phyloP scores from a whole-genome alignment of 1,140 invertebrate genomes.

The Polypedilum pembai region DNA sequence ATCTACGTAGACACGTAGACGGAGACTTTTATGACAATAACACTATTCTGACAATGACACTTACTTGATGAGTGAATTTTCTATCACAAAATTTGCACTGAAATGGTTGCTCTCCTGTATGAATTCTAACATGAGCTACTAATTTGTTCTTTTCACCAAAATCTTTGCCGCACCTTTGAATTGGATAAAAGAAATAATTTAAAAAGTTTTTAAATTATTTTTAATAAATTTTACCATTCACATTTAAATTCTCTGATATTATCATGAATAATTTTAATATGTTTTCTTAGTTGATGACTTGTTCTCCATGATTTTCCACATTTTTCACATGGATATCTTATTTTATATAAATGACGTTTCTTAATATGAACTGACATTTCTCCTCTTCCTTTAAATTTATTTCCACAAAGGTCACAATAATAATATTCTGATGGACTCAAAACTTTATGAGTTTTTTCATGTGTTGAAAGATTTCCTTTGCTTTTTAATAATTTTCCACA shows the following conservation, averaged over 20 bases:
- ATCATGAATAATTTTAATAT: conserved; percentile 3
- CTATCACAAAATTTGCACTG: background rate
- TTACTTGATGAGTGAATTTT: conserved; percentile 15
- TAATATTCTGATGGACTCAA: background rate
- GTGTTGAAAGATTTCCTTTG: conserved; percentile 21
- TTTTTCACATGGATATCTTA: conserved; percentile 3
- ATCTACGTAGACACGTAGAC: too few species aligned
- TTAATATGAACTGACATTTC: conserved; percentile 12
- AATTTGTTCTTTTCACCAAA: conserved; percentile 23
- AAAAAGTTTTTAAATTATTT: too few species aligned
- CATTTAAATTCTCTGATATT: conserved; percentile 16
- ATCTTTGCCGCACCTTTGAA: background rate
- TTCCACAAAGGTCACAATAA: background rate
- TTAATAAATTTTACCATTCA: background rate
- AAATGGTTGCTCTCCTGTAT: conserved; percentile 1
- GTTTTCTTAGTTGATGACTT: background rate
- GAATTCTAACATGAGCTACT: background rate
- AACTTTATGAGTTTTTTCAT: background rate
- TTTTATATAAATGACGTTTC: background rate
- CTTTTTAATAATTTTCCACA: background rate
- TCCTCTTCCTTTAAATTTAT: background rate
- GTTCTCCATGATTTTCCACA: conserved; percentile 18
- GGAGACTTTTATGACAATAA: background rate
- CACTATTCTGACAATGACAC: background rate
- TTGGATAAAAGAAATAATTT: background rate